phyloP scores from a whole-genome alignment of 2,888 invertebrate species.

The Amphipyra tragopoginis region DNA sequence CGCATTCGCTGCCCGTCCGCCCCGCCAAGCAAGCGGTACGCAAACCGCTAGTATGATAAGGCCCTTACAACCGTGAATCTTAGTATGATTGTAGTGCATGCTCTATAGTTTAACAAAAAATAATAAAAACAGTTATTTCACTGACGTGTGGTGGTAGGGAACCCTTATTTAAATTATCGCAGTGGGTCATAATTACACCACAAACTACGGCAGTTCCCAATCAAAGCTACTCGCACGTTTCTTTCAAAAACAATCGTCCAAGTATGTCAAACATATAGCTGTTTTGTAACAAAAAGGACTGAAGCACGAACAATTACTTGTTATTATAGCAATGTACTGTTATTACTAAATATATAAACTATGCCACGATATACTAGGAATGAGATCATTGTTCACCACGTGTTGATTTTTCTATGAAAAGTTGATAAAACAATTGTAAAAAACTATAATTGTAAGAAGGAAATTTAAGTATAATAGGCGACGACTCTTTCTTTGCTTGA shows the following conservation, averaged over 20 bases:
- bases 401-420: constrained; percentile 54
- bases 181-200: too few relatives aligned
- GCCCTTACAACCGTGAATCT: too few relatives aligned
- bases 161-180: too few relatives aligned
- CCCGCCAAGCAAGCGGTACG: too few relatives aligned
- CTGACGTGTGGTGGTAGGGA: too few relatives aligned
- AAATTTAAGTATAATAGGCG: constrained; percentile 6
- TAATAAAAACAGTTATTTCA: too few relatives aligned
- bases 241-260: constrained; percentile 23
- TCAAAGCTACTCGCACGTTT: neutral
- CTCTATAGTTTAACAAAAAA: too few relatives aligned
- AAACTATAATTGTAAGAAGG: constrained; percentile 18
- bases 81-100: too few relatives aligned
- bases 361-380: constrained; percentile 28
- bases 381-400: constrained; percentile 56
- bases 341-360: constrained; percentile 62
- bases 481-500: neutral
- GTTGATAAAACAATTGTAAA: constrained; percentile 44
- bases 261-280: constrained; percentile 32
- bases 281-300: constrained; percentile 63
- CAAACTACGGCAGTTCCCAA: neutral
- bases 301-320: constrained; percentile 71
- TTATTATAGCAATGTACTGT: constrained; percentile 67
- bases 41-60: too few relatives aligned
- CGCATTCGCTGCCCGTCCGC: too few relatives aligned